phyloP scores from a whole-genome alignment of 2,797 vertebrate genomes.

The Pseudopleuronectes americanus region DNA sequence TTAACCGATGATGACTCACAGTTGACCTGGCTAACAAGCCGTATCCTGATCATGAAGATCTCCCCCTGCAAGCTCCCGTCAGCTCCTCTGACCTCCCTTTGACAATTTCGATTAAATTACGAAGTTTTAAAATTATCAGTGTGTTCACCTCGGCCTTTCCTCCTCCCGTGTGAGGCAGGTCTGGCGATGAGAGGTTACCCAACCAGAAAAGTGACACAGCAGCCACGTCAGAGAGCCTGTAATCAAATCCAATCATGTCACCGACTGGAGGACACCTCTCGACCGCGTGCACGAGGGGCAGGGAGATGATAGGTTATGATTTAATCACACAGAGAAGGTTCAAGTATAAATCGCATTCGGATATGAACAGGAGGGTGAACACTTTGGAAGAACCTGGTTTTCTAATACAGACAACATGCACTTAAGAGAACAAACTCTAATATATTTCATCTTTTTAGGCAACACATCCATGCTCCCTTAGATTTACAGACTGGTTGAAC shows the following conservation, averaged over 20 bases:
- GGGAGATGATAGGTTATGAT: neutral
- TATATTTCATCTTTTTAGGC: no score
- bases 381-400: no score
- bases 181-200: slow-evolving; percentile 36
- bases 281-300: slow-evolving; percentile 1
- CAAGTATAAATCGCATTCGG: neutral
- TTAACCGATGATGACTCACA: slow-evolving; percentile 18
- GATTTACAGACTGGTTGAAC: no score
- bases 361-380: no score
- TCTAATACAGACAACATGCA: no score
- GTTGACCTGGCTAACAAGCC: slow-evolving; percentile 22
- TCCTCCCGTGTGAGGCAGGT: slow-evolving; percentile 1
- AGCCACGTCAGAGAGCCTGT: slow-evolving; percentile 28
- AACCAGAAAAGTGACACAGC: slow-evolving; percentile 17
- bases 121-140: slow-evolving; percentile 21
- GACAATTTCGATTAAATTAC: slow-evolving; percentile 25
- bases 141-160: neutral
- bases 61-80: slow-evolving; percentile 11
- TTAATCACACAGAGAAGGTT: slow-evolving; percentile 6
- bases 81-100: neutral
- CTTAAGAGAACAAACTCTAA: no score
- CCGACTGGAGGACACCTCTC: slow-evolving; percentile 7
- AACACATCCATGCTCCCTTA: no score
- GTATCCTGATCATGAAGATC: neutral
- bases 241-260: slow-evolving; percentile 45